Conservation (phyloP, 92 coral and sea anemone species). For the Nematostella vectensis region DNA sequence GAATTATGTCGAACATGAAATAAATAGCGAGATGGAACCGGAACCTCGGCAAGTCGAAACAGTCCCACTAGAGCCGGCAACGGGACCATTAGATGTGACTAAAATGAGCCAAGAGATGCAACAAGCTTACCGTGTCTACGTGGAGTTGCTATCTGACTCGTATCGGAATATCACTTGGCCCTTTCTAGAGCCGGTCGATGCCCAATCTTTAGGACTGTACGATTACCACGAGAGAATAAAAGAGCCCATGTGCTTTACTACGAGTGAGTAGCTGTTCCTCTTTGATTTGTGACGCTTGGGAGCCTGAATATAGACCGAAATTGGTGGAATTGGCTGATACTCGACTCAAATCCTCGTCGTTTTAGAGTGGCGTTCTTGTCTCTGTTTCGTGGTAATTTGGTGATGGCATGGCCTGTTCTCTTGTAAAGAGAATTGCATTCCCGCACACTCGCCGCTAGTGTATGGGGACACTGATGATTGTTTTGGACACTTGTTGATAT, state of each 20-base stretch:
- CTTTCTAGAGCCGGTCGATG: conserved; percentile 94
- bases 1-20: conserved; percentile 34
- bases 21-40: conserved; percentile 49
- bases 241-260: conserved; percentile 85
- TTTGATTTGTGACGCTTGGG: neutral
- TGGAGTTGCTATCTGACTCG: conserved; percentile 75
- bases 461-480: too few relatives aligned
- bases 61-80: conserved; percentile 28
- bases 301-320: too few relatives aligned
- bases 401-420: too few relatives aligned
- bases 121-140: conserved; percentile 84
- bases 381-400: too few relatives aligned
- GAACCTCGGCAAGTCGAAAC: conserved; percentile 33
- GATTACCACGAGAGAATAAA: conserved; percentile 85
- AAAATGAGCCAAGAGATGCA: conserved; percentile 82
- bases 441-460: too few relatives aligned
- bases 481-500: too few relatives aligned
- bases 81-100: conserved; percentile 51
- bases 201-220: conserved; percentile 86
- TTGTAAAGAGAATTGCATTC: too few relatives aligned
- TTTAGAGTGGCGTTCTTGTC: too few relatives aligned
- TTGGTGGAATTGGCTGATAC: neutral
- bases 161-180: conserved; percentile 86
- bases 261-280: conserved; percentile 62
- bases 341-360: neutral